Conservation (phyloP, 2,888 invertebrate species). For the Nezara viridula region DNA sequence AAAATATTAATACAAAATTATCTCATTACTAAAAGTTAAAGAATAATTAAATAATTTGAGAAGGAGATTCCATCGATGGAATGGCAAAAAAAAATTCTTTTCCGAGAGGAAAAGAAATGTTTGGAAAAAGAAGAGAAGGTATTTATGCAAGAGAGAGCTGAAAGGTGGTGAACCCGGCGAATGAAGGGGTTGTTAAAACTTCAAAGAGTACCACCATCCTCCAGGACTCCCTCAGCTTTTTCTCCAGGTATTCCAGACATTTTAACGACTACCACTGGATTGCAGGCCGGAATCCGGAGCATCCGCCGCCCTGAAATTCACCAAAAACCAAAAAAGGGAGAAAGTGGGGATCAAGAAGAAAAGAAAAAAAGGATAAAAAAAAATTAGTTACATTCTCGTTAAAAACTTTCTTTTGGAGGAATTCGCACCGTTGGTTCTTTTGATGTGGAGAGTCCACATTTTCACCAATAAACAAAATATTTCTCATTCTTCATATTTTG, state of each 20-base stretch:
- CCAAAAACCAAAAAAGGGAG: conserved; percentile 41
- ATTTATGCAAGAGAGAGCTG: conserved; percentile 43
- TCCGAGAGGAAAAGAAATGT: neutral
- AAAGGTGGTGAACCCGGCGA: conserved; percentile 34
- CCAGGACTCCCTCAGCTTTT: neutral
- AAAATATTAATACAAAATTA: no score
- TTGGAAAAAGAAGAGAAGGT: conserved; percentile 22
- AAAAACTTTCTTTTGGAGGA: neutral
- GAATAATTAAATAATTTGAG: neutral
- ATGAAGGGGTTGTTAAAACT: conserved; percentile 39
- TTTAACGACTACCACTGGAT: conserved; percentile 45
- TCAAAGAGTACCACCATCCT: conserved; percentile 28
- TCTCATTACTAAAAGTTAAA: no score
- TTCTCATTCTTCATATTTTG: neutral
- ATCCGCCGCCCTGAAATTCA: neutral
- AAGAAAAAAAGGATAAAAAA: neutral
- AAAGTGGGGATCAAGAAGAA: neutral
- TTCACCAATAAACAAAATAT: neutral
- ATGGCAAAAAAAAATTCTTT: neutral
- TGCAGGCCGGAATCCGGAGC: neutral
- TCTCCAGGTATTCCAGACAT: conserved; percentile 39
- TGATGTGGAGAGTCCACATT: neutral
- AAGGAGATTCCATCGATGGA: neutral
- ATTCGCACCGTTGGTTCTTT: neutral
- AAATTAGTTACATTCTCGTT: conserved; percentile 1